phyloP scores from a whole-genome alignment of 2,888 invertebrate genomes.

The Limnephilus auricula region DNA sequence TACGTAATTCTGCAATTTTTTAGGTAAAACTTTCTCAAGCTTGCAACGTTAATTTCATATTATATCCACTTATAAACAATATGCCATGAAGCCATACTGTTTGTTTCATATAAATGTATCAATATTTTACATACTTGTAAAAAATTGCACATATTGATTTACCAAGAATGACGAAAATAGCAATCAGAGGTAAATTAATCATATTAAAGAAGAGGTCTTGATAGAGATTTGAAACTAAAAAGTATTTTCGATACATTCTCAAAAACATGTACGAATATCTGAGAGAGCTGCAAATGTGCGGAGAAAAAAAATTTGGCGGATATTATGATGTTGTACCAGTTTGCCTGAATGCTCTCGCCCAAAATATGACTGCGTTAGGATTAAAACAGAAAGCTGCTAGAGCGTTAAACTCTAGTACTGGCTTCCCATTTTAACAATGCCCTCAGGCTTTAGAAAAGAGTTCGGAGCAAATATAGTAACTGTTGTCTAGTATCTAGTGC shows the following conservation, averaged over 20 bases:
- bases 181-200: too few relatives aligned
- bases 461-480: neutral
- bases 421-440: slow-evolving; percentile 18
- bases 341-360: neutral
- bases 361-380: slow-evolving; percentile 9
- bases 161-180: too few relatives aligned
- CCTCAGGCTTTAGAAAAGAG: neutral
- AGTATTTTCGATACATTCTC: too few relatives aligned
- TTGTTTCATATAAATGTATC: neutral
- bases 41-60: too few relatives aligned
- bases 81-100: neutral
- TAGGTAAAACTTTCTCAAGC: too few relatives aligned
- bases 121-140: neutral
- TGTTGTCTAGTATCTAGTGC: neutral
- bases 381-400: neutral
- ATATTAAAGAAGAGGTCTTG: too few relatives aligned
- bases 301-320: neutral
- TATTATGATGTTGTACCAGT: neutral
- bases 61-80: neutral
- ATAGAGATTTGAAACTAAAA: too few relatives aligned
- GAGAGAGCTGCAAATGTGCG: neutral
- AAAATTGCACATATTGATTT: too few relatives aligned
- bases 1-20: too few relatives aligned
- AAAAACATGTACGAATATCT: too few relatives aligned
- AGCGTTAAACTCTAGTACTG: neutral